phyloP scores from a whole-genome alignment of 2,113 vertebrate species.

The Chaenocephalus aceratus region DNA sequence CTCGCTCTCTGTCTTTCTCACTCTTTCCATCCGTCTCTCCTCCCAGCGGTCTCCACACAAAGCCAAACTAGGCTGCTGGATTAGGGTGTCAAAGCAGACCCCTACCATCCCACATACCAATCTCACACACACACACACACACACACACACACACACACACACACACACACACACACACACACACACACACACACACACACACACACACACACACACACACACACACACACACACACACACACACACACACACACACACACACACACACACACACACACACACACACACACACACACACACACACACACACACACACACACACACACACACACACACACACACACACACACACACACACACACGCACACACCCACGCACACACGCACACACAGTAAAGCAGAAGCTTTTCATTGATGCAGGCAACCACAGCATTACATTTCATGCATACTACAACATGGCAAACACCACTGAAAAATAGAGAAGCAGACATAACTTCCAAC shows the following conservation, averaged over 20 bases:
- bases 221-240: too few relatives aligned
- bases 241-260: too few relatives aligned
- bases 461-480: background rate
- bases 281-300: too few relatives aligned
- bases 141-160: too few relatives aligned
- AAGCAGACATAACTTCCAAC: background rate
- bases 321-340: too few relatives aligned
- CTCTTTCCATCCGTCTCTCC: conserved; percentile 53
- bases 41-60: conserved; percentile 72
- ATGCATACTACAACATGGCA: background rate
- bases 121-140: background rate
- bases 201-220: too few relatives aligned
- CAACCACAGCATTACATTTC: background rate
- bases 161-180: too few relatives aligned
- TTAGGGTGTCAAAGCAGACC: conserved; percentile 79
- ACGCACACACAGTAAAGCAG: background rate
- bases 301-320: too few relatives aligned
- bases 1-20: conserved; percentile 13
- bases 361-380: too few relatives aligned
- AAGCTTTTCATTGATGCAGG: background rate
- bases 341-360: too few relatives aligned
- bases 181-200: too few relatives aligned
- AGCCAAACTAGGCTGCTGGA: conserved; percentile 71
- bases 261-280: too few relatives aligned
- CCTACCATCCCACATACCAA: conserved; percentile 66